A percentile compares a stretch with the other conserved stretches of the same genome.
Conservation (phyloP, 2,888 invertebrate species). For the Thysanoteuthis rhombus region DNA sequence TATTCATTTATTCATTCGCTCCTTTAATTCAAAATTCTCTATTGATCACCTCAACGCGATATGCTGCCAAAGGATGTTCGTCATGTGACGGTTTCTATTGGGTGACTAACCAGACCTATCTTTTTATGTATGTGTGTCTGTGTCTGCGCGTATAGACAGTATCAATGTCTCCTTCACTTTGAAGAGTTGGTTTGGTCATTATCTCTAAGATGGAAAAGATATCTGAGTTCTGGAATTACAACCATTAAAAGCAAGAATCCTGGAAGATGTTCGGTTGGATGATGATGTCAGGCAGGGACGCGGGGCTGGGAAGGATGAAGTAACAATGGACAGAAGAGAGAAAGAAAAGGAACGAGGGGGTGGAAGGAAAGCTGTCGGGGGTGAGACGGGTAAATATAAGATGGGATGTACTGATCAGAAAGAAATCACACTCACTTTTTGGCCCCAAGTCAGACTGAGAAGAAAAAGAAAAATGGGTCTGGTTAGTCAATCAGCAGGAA, state of each 20-base stretch:
- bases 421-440: neutral
- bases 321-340: neutral
- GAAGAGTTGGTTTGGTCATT: neutral
- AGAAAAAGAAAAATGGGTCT: too few relatives aligned
- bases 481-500: too few relatives aligned
- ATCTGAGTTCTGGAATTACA: neutral
- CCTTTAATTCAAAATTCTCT: too few relatives aligned
- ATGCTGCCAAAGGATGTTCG: too few relatives aligned
- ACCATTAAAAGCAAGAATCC: neutral
- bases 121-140: neutral
- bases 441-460: too few relatives aligned
- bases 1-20: too few relatives aligned
- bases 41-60: too few relatives aligned
- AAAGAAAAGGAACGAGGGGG: neutral
- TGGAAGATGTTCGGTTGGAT: neutral
- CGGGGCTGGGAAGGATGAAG: neutral
- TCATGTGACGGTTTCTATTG: too few relatives aligned
- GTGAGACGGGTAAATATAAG: neutral
- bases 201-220: neutral
- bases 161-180: neutral
- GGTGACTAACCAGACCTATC: too few relatives aligned
- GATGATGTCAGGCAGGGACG: neutral
- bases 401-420: neutral
- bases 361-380: neutral
- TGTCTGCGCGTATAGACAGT: neutral